phyloP scores from a whole-genome alignment of 1,140 invertebrate genomes.

The Neotoxoptera formosana region DNA sequence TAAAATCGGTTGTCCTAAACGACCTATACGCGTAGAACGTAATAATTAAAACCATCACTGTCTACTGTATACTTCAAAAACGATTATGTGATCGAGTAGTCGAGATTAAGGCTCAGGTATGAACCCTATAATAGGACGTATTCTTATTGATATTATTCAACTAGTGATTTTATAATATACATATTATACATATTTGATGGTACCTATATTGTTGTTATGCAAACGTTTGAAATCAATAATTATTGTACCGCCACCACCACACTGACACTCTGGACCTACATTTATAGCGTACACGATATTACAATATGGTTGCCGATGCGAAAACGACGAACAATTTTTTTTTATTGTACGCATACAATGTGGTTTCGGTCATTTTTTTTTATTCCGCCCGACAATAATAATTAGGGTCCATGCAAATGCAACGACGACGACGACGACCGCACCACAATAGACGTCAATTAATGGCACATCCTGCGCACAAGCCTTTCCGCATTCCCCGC shows the following conservation, averaged over 20 bases:
- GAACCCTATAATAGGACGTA: rapidly evolving
- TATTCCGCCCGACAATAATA: not conserved
- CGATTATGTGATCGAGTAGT: no score
- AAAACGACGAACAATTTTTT: not conserved
- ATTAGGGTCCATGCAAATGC: not conserved
- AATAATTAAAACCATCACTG: not conserved
- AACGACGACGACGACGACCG: not conserved
- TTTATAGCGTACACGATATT: not conserved
- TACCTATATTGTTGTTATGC: not conserved
- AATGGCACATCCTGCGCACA: not conserved
- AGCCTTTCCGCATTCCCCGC: not conserved
- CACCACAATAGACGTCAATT: not conserved
- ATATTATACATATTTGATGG: not conserved
- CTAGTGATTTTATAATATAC: not conserved
- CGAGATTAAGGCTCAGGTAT: not conserved
- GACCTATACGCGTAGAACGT: no score
- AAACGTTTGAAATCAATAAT: not conserved
- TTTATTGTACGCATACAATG: not conserved
- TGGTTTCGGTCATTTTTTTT: not conserved
- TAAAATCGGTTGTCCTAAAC: not conserved
- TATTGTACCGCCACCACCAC: not conserved
- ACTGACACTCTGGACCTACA: not conserved
- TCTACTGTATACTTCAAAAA: not conserved
- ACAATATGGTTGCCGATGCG: not conserved
- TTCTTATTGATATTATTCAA: not conserved